These are phyloP conservation scores for Drosophila lini DNA, from an alignment of 1,140 invertebrate genomes.

Conservation along the genomic window DNA sequence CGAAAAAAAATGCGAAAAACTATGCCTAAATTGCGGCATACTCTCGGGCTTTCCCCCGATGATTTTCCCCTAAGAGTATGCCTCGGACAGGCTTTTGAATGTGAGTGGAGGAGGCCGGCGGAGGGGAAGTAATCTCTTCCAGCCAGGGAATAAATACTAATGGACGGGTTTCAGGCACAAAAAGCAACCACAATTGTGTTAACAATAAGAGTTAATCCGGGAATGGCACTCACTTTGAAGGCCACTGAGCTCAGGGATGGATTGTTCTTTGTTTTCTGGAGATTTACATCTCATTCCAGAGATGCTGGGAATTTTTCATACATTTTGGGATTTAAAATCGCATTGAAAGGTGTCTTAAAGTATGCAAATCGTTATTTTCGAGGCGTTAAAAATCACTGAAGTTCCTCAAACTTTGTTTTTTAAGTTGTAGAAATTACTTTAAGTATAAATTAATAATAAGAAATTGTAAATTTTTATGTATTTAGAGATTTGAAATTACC, in stretches of 20 bases:
- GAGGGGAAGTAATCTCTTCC: background rate
- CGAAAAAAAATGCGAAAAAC: background rate
- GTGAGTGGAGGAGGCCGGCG: conserved; percentile 8
- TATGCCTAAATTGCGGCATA: conserved; percentile 15
- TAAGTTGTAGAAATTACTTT: too few species aligned
- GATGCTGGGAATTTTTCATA: background rate
- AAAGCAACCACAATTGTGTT: conserved; percentile 41
- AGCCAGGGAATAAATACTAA: conserved; percentile 48
- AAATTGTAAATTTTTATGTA: too few species aligned
- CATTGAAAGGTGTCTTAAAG: background rate
- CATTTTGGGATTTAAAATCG: too few species aligned
- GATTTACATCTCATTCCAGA: background rate
- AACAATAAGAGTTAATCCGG: conserved; percentile 10
- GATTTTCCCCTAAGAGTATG: conserved; percentile 16
- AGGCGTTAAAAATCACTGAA: too few species aligned
- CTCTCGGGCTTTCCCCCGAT: background rate
- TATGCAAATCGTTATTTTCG: too few species aligned
- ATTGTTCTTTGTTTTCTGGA: background rate
- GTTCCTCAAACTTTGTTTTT: too few species aligned
- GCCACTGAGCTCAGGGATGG: background rate
- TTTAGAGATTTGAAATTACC: too few species aligned
- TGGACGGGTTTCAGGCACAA: conserved; percentile 42
- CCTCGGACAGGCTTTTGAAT: conserved; percentile 5
- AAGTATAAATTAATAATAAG: too few species aligned
- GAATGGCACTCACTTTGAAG: background rate